Base-by-base conservation (phyloP, 2,888 invertebrate genomes). In the Cheilosia vernalis region DNA sequence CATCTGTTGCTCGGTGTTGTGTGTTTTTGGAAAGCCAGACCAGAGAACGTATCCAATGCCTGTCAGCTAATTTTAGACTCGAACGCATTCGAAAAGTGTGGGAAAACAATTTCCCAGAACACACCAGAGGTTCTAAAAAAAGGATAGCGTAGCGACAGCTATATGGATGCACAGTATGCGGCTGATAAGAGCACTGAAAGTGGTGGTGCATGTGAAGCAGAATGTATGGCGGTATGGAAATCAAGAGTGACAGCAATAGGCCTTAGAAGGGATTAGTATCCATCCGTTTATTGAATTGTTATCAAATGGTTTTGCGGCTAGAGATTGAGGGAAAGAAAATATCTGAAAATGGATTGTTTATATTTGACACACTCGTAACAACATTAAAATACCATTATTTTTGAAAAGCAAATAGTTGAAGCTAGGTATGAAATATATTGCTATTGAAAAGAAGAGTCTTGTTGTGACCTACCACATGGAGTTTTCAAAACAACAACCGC, bases 21-120 rank as follows among this genome's bases (percentile, higher is more conserved):
- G 42, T 60, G 60, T 60, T 76, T 60, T 61, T 24, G 49, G 44
- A 40, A 58, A 24, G 64, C 42, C 64, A 42, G 40, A 69, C 49
- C 64, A 42, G 40, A 69, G 63, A 72, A 60, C 55, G 40, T 73
- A 80, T 70, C 64, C 61, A 66, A 63, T 66, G 55, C 21, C 10
- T 69, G 60, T 58, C 24, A 17, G 67, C 44, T 85, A 85, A 77
- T 81, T 85, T 81, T 77, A 81, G 84, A 76, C 44, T 21, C 17
- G 55, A 80, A 60, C 47, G 70, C 76, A 85, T 76, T 33, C 76
- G 67, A 67, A 81, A 76, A 85, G 81, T 85, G 85, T 85, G 85
- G 85, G 85, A 85, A 85, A 85, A 81, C 81, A 76, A 80, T 81
- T 81, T 81, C 55, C 80, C 81, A 81, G 74, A 84, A 79, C 63